Percentiles rank a stretch among this genome's conserved stretches.
phyloP scores from a whole-genome alignment of 2,113 vertebrate genomes.

The Tretioscincus oriximinensis region DNA sequence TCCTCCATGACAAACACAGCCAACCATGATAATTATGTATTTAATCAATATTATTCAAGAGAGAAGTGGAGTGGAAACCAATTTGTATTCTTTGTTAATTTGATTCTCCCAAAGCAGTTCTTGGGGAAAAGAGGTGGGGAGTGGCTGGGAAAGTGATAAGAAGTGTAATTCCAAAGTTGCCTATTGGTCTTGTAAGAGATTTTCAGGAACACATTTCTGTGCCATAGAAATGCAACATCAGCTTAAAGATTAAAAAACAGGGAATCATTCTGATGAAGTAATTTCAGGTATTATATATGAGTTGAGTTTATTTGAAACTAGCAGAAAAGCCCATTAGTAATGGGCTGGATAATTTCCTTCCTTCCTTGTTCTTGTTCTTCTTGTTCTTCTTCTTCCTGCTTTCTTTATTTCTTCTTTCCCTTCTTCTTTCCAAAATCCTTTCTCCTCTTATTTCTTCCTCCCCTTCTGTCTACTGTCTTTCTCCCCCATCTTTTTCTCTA shows the following conservation, averaged over 20 bases:
- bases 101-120: constrained; percentile 13
- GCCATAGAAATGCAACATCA: background rate
- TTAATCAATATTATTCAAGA: constrained; percentile 38
- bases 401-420: too few species aligned
- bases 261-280: background rate
- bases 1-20: constrained; percentile 21
- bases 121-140: too few species aligned
- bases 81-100: constrained; percentile 31
- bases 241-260: background rate
- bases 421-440: too few species aligned
- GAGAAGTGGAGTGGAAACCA: background rate
- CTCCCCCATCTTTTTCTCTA: too few species aligned
- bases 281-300: background rate
- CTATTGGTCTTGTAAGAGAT: background rate
- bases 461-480: too few species aligned
- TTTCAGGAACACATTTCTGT: constrained; percentile 9
- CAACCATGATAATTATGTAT: constrained; percentile 23
- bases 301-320: background rate
- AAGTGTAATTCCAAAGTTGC: constrained; percentile 16
- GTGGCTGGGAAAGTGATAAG: background rate
- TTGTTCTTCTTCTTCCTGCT: too few species aligned
- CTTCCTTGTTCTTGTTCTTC: too few species aligned
- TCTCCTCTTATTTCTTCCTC: too few species aligned
- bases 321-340: background rate
- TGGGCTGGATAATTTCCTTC: too few species aligned